phyloP scores from a whole-genome alignment of 2,888 invertebrate species.

The Drosophila parthenogenetica region DNA sequence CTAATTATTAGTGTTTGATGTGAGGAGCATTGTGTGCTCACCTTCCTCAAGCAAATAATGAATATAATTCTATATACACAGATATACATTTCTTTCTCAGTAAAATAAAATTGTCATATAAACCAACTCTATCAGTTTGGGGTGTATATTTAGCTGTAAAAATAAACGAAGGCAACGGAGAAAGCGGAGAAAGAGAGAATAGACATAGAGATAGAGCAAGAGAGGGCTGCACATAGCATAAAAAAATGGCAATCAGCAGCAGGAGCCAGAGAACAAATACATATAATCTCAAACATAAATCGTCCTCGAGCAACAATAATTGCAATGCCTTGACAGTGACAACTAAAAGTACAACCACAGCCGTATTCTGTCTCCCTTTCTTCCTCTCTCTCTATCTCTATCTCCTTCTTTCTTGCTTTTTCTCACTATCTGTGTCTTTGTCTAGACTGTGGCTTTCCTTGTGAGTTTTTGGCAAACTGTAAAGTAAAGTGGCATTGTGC shows the following conservation, averaged over 20 bases:
- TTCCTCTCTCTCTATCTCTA: neutral
- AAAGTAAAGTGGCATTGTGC: constrained; percentile 22
- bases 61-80: no score
- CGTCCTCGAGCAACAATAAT: constrained; percentile 67
- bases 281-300: constrained; percentile 69
- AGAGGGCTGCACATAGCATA: neutral
- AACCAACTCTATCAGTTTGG: no score
- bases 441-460: constrained; percentile 1
- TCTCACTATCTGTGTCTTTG: neutral
- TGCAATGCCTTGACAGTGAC: constrained; percentile 47
- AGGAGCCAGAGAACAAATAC: constrained; percentile 41
- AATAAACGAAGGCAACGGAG: no score
- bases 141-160: no score
- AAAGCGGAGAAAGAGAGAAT: no score
- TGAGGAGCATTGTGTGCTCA: no score
- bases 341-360: constrained; percentile 31
- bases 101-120: no score
- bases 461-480: constrained; percentile 31
- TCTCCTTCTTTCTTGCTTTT: neutral
- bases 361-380: neutral
- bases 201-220: neutral
- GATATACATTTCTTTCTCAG: no score
- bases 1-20: no score
- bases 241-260: constrained; percentile 20
- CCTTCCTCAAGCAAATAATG: no score